phyloP scores from a whole-genome alignment of 2,797 vertebrate species.

The Falco cherrug region DNA sequence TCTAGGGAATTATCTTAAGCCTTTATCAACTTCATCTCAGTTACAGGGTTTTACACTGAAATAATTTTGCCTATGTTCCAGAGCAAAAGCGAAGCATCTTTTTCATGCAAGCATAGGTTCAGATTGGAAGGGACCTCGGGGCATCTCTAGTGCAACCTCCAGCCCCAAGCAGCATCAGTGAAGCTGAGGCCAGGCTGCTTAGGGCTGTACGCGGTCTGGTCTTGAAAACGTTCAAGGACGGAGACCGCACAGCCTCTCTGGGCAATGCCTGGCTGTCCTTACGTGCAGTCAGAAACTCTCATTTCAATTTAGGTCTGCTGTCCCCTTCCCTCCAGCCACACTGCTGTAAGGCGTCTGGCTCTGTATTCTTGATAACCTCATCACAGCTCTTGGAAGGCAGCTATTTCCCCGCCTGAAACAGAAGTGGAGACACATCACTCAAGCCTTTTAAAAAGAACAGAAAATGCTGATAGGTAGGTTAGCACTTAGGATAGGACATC shows the following conservation, averaged over 20 bases:
- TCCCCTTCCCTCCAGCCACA: neutral
- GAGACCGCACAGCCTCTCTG: neutral
- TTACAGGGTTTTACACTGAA: neutral
- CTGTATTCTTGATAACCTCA: neutral
- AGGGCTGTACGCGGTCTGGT: neutral
- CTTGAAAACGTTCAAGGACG: neutral
- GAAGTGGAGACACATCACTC: neutral
- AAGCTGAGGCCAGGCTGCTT: neutral
- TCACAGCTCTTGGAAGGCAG: neutral
- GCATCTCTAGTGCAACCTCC: neutral
- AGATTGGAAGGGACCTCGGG: neutral
- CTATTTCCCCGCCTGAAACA: neutral
- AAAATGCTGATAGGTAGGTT: neutral
- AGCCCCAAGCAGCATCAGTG: neutral
- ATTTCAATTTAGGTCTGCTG: neutral
- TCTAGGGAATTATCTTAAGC: neutral
- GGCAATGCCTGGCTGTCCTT: neutral
- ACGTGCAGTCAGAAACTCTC: neutral
- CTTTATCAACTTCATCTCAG: neutral
- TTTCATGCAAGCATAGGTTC: neutral
- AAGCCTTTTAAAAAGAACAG: neutral
- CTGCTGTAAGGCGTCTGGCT: neutral
- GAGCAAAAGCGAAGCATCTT: neutral
- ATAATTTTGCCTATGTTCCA: neutral
- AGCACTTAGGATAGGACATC: neutral